Base-by-base conservation (phyloP, 1,140 invertebrate genomes). In the Archivesica marissinica region DNA sequence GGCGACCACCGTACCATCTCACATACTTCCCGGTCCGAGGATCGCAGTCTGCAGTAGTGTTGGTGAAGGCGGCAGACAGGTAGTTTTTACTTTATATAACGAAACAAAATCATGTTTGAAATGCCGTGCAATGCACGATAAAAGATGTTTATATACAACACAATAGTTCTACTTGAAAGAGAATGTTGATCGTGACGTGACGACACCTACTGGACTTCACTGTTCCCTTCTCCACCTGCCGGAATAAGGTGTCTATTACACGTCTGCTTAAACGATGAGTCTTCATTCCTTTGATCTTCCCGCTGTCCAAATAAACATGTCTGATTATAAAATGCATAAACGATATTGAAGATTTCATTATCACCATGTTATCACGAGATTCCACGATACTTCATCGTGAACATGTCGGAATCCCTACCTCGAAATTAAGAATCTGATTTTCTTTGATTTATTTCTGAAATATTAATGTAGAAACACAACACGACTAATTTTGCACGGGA, bases 241-340 rank as follows among this genome's bases (percentile, higher is more conserved):
- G 47, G 20, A 81, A 39, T 33, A 28, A 28, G 79, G 79, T 81
- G 79, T 81, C 33, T 17, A 72, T 81, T 68, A 41, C 20, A 20
- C 20, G 23, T 61, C 28, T 68, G 23, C n/a, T 30, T 54, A 81
- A 47, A 52, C 47, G 68, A 72, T 54, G 50, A 35, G 56, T 13
- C 47, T 17, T 25, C 23, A 41, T 54, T 39, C 20, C 79, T 81
- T 81, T 81, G 79, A 81, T 81, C 41, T 81, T 39, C 11, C 35
- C 33, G 39, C 66, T 72, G 79, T 68, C 79, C 61, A 68, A 81
- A 81, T 81, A 81, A 81, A 81, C 79, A 81, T 81, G 79, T 61
- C 79, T 50, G 79, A 81, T 81, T 81, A 81, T 81, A 66, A 79
- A 81, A 81, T 81, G 64, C 79, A 81, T 81, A 81, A 81, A 66